Conservation (phyloP, 2,888 invertebrate species). For the Lithophane leautieri region DNA sequence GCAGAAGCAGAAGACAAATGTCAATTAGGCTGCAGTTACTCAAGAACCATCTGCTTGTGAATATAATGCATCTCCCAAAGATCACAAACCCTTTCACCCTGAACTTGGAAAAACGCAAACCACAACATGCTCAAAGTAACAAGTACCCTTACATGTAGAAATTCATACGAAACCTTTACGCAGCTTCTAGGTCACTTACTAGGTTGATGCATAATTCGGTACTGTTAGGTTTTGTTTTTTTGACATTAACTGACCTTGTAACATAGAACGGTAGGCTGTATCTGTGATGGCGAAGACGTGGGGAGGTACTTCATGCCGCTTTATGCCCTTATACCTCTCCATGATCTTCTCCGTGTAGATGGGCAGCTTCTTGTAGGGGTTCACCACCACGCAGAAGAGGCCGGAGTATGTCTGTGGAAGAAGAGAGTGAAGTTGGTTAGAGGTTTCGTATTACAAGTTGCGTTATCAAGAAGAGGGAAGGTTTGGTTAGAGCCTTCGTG, state of each 20-base stretch:
- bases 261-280: constrained; percentile 99
- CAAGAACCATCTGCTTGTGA: background rate
- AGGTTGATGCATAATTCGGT: background rate
- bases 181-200: background rate
- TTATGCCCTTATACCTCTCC: constrained; percentile 99
- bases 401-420: constrained; percentile 99
- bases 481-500: background rate
- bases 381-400: constrained; percentile 99
- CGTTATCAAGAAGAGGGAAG: background rate
- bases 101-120: background rate
- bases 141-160: background rate
- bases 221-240: too few species aligned
- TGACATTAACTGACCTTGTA: constrained; percentile 94
- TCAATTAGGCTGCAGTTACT: background rate
- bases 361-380: constrained; percentile 99
- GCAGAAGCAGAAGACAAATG: background rate
- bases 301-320: constrained; percentile 99
- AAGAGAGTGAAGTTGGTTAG: constrained; percentile 58
- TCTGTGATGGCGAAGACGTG: constrained; percentile 99
- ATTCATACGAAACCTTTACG: background rate
- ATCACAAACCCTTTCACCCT: background rate
- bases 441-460: background rate
- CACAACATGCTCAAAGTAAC: background rate
- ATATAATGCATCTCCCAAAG: background rate
- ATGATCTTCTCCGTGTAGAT: constrained; percentile 99